Base-by-base conservation (phyloP, 2,113 vertebrate species). In the Meriones unguiculatus region DNA sequence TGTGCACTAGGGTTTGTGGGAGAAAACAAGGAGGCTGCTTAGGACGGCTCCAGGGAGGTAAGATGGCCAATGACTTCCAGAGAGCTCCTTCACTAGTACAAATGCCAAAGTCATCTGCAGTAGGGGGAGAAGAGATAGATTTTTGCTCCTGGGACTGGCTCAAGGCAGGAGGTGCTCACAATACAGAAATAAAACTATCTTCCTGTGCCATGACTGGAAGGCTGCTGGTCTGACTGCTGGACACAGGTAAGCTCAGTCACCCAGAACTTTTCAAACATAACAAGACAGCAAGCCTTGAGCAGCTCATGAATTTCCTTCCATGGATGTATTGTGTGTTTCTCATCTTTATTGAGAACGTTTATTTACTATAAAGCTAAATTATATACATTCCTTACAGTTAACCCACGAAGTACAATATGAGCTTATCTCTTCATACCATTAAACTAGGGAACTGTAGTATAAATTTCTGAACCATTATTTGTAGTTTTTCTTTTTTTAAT, bases 171-270 rank as follows among this genome's bases (percentile, higher is more conserved):
- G 98, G 98, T 99, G 99, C 98, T 99, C 99, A 5, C 98, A 98
- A 97, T 98, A 99, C 13, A 99, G 99, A 52, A 99, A 99, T 95
- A 98, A 99, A 90, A 98, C 98, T 3, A 99, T 99, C 15, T 98
- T 99, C 93, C 97, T 99, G 89, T 98, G 98, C 91, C 99, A 99
- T 32, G 18, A 65, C 98, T 97, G 91, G 98, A 95, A 98, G 97
- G 70, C 65, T 97, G 59, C 97, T 97, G 0, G 96, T 96, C 12
- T 20, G 97, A n/a, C 93, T 97, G 1, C 97, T 7, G 98, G 46
- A 46, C 46, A 46, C 46, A 46, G 46, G 46, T 5, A 46, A 98
- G 24, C 99, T 99, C 18, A 98, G 70, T 98, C 99, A 25, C 99
- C 99, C 85, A 90, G 96, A 2, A 30, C 99, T 86, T 99, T 99